Percentiles rank a stretch among this genome's conserved stretches.
Evolutionary conservation across 2,113 vertebrate genomes (phyloP).

Genomic region (Bostrychus sinensis): DNA sequence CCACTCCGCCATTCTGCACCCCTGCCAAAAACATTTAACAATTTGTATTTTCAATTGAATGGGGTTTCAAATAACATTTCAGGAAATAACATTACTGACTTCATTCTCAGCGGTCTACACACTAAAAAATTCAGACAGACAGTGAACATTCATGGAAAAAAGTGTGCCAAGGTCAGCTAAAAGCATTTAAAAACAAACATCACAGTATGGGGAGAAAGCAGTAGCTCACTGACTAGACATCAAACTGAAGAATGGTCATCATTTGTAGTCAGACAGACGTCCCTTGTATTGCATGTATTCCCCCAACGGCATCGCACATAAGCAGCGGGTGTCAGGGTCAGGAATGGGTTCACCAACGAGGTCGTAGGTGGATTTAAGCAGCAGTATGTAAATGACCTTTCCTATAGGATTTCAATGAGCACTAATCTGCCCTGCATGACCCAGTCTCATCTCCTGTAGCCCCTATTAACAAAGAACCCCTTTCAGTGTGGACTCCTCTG

Average conservation of each 20-base stretch:
- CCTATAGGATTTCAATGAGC: conserved; percentile 72
- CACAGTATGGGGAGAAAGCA: conserved; percentile 42
- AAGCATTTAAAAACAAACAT: conserved; percentile 46
- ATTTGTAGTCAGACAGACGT: background rate
- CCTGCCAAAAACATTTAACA: background rate
- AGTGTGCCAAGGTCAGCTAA: conserved; percentile 43
- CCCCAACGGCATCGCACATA: conserved; percentile 49
- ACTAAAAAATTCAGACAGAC: conserved; percentile 24
- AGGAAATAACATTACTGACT: conserved; percentile 23
- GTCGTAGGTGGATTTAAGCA: conserved; percentile 69
- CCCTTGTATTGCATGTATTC: conserved; percentile 30
- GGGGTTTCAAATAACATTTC: background rate
- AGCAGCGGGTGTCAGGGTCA: conserved; percentile 36
- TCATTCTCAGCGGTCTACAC: conserved; percentile 3
- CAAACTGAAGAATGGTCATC: conserved; percentile 7
- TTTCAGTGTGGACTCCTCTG: conserved; percentile 59
- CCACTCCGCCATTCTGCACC: background rate
- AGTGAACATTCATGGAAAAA: conserved; percentile 44
- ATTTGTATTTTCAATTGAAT: background rate
- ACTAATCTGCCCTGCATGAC: conserved; percentile 68
- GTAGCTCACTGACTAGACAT: background rate
- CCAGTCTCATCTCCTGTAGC: conserved; percentile 37
- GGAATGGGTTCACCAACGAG: conserved; percentile 44
- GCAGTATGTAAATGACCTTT: conserved; percentile 64
- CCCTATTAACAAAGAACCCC: conserved; percentile 62